These are phyloP conservation scores for Cossypha dichroa DNA, from an alignment of 2,797 vertebrate species.

Conservation along the genomic window DNA sequence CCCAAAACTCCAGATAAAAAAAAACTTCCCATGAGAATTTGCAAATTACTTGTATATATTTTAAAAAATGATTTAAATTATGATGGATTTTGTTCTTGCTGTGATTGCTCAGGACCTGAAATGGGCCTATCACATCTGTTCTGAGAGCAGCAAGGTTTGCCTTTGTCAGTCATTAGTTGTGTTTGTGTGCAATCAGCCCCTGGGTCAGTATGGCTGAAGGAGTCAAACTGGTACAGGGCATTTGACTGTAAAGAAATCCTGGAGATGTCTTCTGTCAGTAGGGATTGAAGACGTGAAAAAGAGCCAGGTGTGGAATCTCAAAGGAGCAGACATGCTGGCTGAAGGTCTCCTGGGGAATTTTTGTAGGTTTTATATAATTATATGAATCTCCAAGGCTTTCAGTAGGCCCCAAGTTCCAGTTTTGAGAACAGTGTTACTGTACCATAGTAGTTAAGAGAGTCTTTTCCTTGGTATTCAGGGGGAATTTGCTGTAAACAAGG, in stretches of 20 bases:
- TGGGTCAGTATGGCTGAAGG: background rate
- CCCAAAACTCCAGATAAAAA: background rate
- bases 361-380: background rate
- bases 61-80: fast-evolving
- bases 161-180: background rate
- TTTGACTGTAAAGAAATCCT: background rate
- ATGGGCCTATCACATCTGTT: background rate
- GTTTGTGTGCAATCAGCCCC: background rate
- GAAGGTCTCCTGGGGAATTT: background rate
- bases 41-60: background rate
- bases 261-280: background rate
- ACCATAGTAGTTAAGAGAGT: background rate
- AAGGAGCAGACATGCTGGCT: background rate
- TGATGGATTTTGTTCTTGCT: background rate
- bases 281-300: background rate
- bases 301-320: background rate
- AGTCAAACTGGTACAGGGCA: background rate
- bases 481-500: background rate
- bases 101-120: background rate
- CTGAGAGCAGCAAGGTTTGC: background rate
- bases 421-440: background rate
- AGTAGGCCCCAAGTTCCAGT: background rate
- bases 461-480: background rate
- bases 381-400: background rate
- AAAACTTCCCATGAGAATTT: background rate